Evolutionary conservation across 2,888 invertebrate genomes (phyloP), one percentile per base, ranked within the genome.

Genomic region (Hydrotaea diabolus): DNA sequence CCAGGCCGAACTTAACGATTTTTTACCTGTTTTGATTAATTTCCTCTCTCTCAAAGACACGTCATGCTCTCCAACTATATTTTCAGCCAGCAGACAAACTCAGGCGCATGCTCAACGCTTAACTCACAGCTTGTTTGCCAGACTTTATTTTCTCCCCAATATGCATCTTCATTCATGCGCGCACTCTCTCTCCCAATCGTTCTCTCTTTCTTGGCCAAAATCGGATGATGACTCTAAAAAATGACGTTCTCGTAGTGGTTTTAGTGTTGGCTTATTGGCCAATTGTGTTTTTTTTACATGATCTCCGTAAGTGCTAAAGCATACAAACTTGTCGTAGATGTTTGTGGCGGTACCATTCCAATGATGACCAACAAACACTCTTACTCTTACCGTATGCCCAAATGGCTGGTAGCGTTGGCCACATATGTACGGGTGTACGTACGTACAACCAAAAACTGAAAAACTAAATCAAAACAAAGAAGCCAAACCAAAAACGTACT

Each of bases 331-430:
- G 39, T 31, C 31, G 19, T 17, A 2, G 36, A 31, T 73, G 17
- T 57, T 13, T 49, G 26, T 36, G 5, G 3, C 49, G 71, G 26
- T 43, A 43, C 49, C 49, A 49, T 49, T 59, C 59, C 15, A 75
- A 5, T 69, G 79, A 55, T 82, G 79, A 69, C 77, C 77, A 82
- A 82, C 85, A 81, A 79, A 83, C 83, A 85, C 85, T 85, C 85
- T 85, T 85, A 85, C 82, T 85, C 69, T 69, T 43, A 39, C 17
- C 21, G n/a, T 23, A 69, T 46, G n/a, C 23, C 59, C 23, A 9
- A 26, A 23, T 59, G 59, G 76, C 72, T 77, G 8, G n/a, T 8
- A 59, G 59, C 59, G 26, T 26, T 59, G 59, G 59, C 59, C 23
- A 59, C 23, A 64, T 31, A 57, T 13, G 46, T 19, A 15, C 46